Base-by-base conservation (phyloP, 2,888 invertebrate species). In the Fissipunctia ypsillon region DNA sequence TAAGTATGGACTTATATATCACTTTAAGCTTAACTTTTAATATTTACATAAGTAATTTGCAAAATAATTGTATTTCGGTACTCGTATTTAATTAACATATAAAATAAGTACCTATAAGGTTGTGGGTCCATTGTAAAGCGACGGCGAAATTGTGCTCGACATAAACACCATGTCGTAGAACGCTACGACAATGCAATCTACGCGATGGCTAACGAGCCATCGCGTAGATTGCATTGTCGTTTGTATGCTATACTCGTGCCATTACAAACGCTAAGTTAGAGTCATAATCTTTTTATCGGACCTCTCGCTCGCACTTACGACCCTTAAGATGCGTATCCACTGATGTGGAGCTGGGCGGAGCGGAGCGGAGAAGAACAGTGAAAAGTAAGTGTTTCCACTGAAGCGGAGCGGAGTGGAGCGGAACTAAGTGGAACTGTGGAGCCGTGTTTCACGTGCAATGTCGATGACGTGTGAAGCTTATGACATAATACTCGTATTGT, bases 11-110 rank as follows among this genome's bases (percentile, higher is more conserved):
- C 38, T 4, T 22, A 10, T 25, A 19, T 7, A 78, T 19, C 31
- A 38, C 43, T 81, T 48, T 28, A 52, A 54, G 52, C 52, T 57
- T 80, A 54, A 54, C 28, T 22, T 56, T 56, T 25, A 45, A 38
- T 75, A 81, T 78, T 76, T 76, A 76, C 61, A 57, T 25, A 59
- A 35, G 14, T 56, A 48, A 74, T 67, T 52, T 59, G 22, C 16
- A 25, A 78, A 60, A 48, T 57, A 67, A 57, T 76, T 57, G 7
- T 22, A 19, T 50, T 43, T 22, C 22, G 28, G 14, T 45, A 38
- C 12, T 52, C 9, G n/a, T 75, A 16, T 25, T 77, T 41, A 43
- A 61, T 54, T 78, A n/a, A 57, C 54, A 68, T 75, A 3, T 7
- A 12, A 25, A 57, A 65, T 56, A 60, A 16, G 22, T 41, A n/a